Percentiles rank a stretch among this genome's conserved stretches.
Evolutionary conservation across 1,140 invertebrate genomes (phyloP).

Genomic region (Caenorhabditis remanei): DNA sequence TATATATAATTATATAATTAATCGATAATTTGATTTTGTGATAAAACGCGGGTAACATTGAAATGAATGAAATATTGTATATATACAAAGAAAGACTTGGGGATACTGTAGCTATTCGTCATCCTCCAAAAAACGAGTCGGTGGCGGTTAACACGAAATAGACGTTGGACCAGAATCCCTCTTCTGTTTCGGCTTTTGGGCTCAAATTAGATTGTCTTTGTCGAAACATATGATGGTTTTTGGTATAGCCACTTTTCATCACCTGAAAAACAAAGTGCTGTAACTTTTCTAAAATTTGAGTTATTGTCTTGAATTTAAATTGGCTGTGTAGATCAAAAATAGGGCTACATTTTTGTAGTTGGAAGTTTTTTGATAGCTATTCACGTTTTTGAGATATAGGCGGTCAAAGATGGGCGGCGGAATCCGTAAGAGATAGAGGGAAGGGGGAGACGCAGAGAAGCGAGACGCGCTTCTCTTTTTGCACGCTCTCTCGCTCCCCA

Average conservation of each 20-base stretch:
- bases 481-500: no score
- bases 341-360: no score
- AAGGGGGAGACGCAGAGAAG: no score
- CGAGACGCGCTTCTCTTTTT: no score
- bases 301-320: no score
- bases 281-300: no score
- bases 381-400: background rate
- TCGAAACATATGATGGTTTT: constrained; percentile 17
- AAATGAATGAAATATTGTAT: background rate
- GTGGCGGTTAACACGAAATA: constrained; percentile 21
- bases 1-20: background rate
- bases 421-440: no score
- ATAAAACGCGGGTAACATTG: constrained; percentile 22
- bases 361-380: no score
- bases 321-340: no score
- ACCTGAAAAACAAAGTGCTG: background rate
- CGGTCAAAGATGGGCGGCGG: no score
- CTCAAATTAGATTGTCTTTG: background rate
- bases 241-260: constrained; percentile 36
- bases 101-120: no score
- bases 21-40: background rate
- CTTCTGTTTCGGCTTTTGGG: background rate
- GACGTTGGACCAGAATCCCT: constrained; percentile 8
- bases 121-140: constrained; percentile 41
- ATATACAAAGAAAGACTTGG: background rate